Percentiles rank a stretch among this genome's conserved stretches.
Evolutionary conservation across 2,797 vertebrate species (phyloP).

Genomic region (Sebastes trivittatus): DNA sequence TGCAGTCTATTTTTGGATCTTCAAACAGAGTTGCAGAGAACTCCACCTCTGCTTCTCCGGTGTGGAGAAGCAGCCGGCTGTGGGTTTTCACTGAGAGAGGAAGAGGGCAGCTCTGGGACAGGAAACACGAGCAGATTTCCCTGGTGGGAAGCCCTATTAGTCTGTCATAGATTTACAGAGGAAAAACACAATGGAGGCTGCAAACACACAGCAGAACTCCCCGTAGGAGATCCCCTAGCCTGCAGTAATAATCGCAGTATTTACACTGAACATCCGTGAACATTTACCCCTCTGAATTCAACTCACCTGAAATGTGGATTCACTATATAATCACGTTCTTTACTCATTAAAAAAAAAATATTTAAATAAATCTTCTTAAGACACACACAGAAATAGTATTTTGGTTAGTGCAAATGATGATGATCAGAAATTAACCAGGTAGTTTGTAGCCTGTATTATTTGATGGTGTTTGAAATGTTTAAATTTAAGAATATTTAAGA

Average conservation of each 20-base stretch:
- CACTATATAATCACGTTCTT: not conserved
- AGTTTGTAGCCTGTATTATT: not conserved
- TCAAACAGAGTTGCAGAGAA: constrained; percentile 47
- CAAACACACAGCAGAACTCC: constrained; percentile 46
- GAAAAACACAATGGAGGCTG: constrained; percentile 59
- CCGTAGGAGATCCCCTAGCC: not conserved
- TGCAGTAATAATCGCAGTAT: constrained; percentile 27
- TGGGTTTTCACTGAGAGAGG: constrained; percentile 61
- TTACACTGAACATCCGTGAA: constrained; percentile 14
- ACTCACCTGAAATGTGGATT: not conserved
- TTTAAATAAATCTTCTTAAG: not conserved
- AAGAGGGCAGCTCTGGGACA: constrained; percentile 72
- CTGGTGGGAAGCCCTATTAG: constrained; percentile 66
- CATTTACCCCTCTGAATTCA: constrained; percentile 9
- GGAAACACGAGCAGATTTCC: constrained; percentile 71
- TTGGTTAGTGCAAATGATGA: not conserved
- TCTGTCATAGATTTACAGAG: constrained; percentile 60
- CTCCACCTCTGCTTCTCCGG: constrained; percentile 43
- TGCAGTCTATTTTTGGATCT: constrained; percentile 47
- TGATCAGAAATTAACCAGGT: not conserved
- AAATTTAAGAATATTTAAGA: not conserved
- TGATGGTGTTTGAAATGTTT: not conserved
- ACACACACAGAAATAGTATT: not conserved
- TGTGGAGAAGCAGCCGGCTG: constrained; percentile 41
- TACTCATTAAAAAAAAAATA: not conserved